Conservation (phyloP, 2,113 vertebrate species). For the Anoplopoma fimbria region DNA sequence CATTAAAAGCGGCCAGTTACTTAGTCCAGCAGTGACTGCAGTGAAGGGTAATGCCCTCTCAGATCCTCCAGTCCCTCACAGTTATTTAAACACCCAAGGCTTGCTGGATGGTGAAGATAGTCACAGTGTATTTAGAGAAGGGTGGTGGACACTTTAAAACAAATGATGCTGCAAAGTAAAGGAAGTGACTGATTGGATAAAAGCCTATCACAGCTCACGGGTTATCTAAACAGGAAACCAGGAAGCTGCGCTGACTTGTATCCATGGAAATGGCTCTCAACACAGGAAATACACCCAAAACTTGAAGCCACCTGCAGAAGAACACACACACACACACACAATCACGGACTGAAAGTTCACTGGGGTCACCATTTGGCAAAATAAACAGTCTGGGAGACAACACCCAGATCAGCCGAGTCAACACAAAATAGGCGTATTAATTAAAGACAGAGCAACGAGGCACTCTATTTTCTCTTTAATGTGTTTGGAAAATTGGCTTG, state of each 20-base stretch:
- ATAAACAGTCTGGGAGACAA: background rate
- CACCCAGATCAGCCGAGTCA: background rate
- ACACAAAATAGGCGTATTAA: background rate
- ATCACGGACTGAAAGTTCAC: slow-evolving; percentile 8
- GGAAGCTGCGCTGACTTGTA: slow-evolving; percentile 81
- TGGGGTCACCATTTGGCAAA: slow-evolving; percentile 7
- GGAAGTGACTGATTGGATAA: slow-evolving; percentile 75
- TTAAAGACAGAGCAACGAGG: background rate
- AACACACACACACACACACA: slow-evolving; percentile 33
- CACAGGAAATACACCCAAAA: slow-evolving; percentile 80
- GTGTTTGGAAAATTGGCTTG: background rate
- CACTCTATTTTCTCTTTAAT: background rate
- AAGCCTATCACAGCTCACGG: slow-evolving; percentile 60
- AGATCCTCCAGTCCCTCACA: background rate
- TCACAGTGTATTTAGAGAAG: background rate
- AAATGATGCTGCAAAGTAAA: slow-evolving; percentile 42
- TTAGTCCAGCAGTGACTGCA: background rate
- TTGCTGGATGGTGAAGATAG: background rate
- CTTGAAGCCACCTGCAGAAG: slow-evolving; percentile 44
- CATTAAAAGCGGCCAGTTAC: no score
- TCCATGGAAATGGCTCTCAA: slow-evolving; percentile 81
- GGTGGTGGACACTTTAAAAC: slow-evolving; percentile 6
- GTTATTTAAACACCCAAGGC: background rate
- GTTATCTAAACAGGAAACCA: slow-evolving; percentile 85
- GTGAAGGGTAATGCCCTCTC: background rate